Conservation (phyloP, 2,797 vertebrate species). For the Peromyscus nudipes region DNA sequence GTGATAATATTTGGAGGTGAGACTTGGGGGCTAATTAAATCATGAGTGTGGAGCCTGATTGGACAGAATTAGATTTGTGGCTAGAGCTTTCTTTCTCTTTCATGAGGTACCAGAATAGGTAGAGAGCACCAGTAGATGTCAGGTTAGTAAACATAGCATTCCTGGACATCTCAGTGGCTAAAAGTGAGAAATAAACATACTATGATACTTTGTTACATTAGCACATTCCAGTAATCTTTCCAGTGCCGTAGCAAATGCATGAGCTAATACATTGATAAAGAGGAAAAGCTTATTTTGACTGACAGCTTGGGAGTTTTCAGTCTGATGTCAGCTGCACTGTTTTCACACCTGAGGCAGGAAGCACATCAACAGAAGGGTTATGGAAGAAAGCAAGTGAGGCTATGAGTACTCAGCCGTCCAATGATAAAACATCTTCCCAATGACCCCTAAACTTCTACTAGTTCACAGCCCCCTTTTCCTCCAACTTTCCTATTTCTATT, state of each 20-base stretch:
- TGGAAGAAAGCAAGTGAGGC: background rate
- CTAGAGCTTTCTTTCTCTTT: background rate
- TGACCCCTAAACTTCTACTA: background rate
- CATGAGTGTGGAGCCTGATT: background rate
- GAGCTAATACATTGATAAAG: background rate
- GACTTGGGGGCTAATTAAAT: background rate
- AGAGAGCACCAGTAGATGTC: background rate
- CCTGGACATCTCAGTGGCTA: background rate
- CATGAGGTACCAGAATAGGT: background rate
- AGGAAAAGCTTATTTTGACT: background rate
- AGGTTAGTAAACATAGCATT: background rate
- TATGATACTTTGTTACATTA: background rate
- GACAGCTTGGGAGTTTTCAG: background rate
- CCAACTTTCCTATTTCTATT: background rate
- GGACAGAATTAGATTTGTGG: background rate
- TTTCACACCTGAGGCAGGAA: background rate
- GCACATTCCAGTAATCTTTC: background rate
- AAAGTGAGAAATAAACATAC: background rate
- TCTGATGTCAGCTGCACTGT: background rate
- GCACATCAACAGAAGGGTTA: background rate
- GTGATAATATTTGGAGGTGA: background rate
- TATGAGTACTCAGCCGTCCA: too few species aligned
- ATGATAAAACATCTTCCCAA: background rate
- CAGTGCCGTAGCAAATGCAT: background rate
- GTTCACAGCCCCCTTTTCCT: rapidly evolving